Evolutionary conservation across 2,888 invertebrate species (phyloP), one percentile per base, ranked within the genome.

Genomic region (Trachelus troglodyta): DNA sequence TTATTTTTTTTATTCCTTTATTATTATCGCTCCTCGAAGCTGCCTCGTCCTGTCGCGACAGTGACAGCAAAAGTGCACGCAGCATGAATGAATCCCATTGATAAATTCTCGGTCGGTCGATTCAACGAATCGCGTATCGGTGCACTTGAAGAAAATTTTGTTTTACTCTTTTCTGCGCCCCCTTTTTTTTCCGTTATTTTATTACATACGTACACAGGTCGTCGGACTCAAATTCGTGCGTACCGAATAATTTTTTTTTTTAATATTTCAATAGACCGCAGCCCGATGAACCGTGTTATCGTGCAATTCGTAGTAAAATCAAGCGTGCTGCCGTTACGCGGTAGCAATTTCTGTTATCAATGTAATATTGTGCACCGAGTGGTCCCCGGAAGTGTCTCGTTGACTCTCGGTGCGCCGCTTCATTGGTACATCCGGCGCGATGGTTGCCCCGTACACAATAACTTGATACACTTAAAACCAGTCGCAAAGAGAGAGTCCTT

Each of bases 361-460:
- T 87, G 87, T 88, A 86, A 87, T 88, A 89, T 89, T 88, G 86
- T 84, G 88, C 87, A 79, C 71, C 12, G 71, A 71, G 71, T 0
- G 15, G 82, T 84, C 89, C 89, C 90, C 90, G 91, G 91, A 91
- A 91, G 89, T 88, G 83, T 84, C 90, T 91, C 88, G 89, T 91
- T 91, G 89, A 90, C 90, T 88, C 87, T 88, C 84, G 85, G 85
- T 85, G 85, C 86, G 86, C 83, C 83, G 87, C 87, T 23, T 90
- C 89, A 91, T 91, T 91, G 90, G 85, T 85, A 90, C 90, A 89
- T 91, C 91, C 91, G 91, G 89, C 85, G 86, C 84, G 85, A 85
- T 84, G 86, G 86, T 81, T 87, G 85, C 82, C 71, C 82, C 80
- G 85, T 85, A 87, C 84, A 87, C 86, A 87, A 87, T 89, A 87